Evolutionary conservation across 1,140 invertebrate species (phyloP).

Genomic region (Nasonia longicornis): DNA sequence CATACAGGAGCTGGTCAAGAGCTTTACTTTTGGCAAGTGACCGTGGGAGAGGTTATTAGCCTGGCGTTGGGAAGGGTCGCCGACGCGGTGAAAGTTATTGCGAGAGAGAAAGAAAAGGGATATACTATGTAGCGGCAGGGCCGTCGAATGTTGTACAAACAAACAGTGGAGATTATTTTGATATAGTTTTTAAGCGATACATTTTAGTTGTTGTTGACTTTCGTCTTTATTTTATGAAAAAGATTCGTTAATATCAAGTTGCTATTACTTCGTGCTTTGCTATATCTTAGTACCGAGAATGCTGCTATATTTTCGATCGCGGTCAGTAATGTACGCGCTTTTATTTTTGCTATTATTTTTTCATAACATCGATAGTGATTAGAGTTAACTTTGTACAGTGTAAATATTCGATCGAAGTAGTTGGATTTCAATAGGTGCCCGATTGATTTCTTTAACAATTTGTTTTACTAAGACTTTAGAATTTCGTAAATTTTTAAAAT

Average conservation of each 20-base stretch:
- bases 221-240: not conserved
- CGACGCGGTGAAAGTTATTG: too few relatives aligned
- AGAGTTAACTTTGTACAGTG: constrained; percentile 26
- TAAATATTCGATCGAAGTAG: constrained; percentile 24
- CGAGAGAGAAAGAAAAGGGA: too few relatives aligned
- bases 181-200: not conserved
- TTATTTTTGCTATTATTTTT: not conserved
- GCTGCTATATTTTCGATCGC: not conserved
- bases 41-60: not conserved
- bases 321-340: constrained; percentile 5
- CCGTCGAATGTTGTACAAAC: not conserved
- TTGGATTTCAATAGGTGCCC: not conserved
- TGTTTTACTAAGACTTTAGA: too few relatives aligned
- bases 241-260: not conserved
- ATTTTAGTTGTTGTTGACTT: not conserved
- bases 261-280: not conserved
- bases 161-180: not conserved
- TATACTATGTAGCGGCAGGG: not conserved
- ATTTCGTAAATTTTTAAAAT: too few relatives aligned
- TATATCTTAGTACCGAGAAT: not conserved
- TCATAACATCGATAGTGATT: not conserved
- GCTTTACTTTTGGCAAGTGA: constrained; percentile 49
- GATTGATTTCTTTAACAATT: too few relatives aligned
- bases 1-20: constrained; percentile 55
- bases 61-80: too few relatives aligned